A percentile compares a stretch with the other conserved stretches of the same genome.
Evolutionary conservation across 1,140 invertebrate species (phyloP).

Genomic region (Atta cephalotes): DNA sequence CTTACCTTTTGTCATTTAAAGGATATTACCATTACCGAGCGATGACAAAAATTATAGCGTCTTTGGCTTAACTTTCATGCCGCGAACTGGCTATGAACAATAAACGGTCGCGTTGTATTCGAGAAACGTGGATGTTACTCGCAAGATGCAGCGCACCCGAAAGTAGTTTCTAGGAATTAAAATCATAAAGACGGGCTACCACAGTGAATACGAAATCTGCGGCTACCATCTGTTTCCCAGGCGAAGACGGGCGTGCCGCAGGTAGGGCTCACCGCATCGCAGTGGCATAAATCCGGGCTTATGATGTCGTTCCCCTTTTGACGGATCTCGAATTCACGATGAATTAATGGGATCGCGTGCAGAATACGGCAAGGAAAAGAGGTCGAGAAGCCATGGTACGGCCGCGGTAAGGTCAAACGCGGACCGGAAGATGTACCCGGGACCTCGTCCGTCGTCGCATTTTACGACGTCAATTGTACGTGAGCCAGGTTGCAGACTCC

Average conservation of each 20-base stretch:
- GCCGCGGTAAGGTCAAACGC: slow-evolving; percentile 32
- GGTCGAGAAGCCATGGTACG: slow-evolving; percentile 2
- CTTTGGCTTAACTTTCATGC: slow-evolving; percentile 31
- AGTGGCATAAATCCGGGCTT: slow-evolving; percentile 79
- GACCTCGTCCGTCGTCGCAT: slow-evolving; percentile 15
- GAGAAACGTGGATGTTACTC: slow-evolving; percentile 43
- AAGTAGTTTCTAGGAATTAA: slow-evolving; percentile 77
- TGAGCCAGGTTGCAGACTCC: slow-evolving; percentile 45
- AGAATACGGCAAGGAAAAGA: slow-evolving; percentile 66
- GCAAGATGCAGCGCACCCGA: slow-evolving; percentile 45
- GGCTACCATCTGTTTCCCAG: slow-evolving; percentile 50
- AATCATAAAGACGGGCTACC: slow-evolving; percentile 76
- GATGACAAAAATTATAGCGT: slow-evolving; percentile 12
- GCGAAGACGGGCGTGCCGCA: slow-evolving; percentile 54
- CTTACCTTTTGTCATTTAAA: slow-evolving; percentile 8
- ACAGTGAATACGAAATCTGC: slow-evolving; percentile 76
- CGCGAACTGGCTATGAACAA: background rate
- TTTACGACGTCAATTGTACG: slow-evolving; percentile 59
- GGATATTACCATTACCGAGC: background rate
- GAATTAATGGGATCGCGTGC: slow-evolving; percentile 80
- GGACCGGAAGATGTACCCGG: slow-evolving; percentile 4
- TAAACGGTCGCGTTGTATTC: background rate
- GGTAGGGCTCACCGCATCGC: slow-evolving; percentile 39
- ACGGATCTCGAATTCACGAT: slow-evolving; percentile 77
- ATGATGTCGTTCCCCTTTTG: slow-evolving; percentile 71